Percentiles rank a stretch among this genome's conserved stretches.
Conservation (phyloP, 30 jellyfish, hydroid and myxozoan genomes). For the Chironex yamaguchii region DNA sequence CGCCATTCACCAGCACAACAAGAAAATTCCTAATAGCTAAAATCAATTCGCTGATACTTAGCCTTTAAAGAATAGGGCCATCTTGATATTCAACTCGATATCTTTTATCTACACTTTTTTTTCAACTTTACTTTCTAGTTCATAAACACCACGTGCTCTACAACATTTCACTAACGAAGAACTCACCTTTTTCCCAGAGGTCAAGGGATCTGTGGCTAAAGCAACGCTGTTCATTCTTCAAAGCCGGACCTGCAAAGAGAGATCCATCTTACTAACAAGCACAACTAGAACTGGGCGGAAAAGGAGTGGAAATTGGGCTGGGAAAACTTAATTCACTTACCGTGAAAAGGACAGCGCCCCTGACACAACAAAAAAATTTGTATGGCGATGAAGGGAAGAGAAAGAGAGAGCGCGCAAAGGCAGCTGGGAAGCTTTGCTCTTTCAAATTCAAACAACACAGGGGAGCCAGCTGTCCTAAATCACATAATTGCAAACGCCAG, state of each 20-base stretch:
- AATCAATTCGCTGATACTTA: too few species aligned
- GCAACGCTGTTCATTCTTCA: slow-evolving; percentile 1
- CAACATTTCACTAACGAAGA: too few species aligned
- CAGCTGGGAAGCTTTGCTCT: neutral
- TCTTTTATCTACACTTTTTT: too few species aligned
- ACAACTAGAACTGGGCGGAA: neutral
- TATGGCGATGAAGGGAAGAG: neutral
- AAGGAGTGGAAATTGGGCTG: neutral
- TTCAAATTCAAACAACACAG: neutral
- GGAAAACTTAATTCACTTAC: neutral
- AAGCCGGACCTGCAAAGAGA: neutral
- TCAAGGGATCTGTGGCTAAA: neutral
- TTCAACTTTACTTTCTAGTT: too few species aligned
- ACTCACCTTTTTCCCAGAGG: slow-evolving; percentile 2
- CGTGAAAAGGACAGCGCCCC: slow-evolving; percentile 6
- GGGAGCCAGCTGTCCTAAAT: neutral
- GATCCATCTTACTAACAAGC: neutral
- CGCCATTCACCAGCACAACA: too few species aligned
- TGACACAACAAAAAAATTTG: neutral
- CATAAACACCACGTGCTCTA: neutral
- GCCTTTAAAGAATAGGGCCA: too few species aligned
- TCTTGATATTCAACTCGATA: too few species aligned
- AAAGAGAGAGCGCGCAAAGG: neutral
- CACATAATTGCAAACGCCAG: neutral
- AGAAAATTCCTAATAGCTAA: too few species aligned